Evolutionary conservation across 2,113 vertebrate species (phyloP), one percentile per base, ranked within the genome.

Genomic region (Oryzias celebensis): DNA sequence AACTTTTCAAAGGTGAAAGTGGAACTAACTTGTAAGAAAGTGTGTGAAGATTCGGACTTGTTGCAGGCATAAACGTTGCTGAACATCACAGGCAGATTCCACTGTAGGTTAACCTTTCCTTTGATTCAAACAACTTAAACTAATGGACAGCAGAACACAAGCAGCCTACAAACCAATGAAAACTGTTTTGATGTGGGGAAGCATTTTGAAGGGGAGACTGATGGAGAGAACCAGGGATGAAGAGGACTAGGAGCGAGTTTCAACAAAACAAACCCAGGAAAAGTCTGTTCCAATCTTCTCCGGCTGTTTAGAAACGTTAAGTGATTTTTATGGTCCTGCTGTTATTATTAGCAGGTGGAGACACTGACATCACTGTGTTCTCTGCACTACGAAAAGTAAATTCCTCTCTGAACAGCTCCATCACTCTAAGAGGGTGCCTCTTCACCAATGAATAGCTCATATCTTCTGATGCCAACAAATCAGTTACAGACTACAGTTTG

Each of bases 281-380:
- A 42, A 56, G 60, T 58, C 73, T 20, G 36, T 26, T 46, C 44
- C 62, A 61, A 56, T 77, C 59, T 51, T 73, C 54, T 52, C 15
- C 16, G 28, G 58, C 59, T 82, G 70, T 81, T 82, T 67, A 76
- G 64, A 83, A 72, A 81, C 61, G 58, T 52, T 67, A 76, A 68
- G 71, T 60, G 52, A 81, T 87, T 81, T 88, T 85, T 86, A 83
- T 43, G 43, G 73, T 20, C 46, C 12, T 36, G 56, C 58, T 71
- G 64, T 70, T 80, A 83, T 84, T 82, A 72, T 76, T 85, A 79
- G 68, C 85, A 85, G 80, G 76, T 80, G 76, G 74, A 85, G 64
- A 75, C 0, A 6, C 26, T 70, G 76, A 78, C 57, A 75, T 80
- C 66, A 50, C 45, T 57, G 58, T 42, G 17, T 61, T 72, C 24